Percentiles rank a stretch among this genome's conserved stretches.
phyloP scores from a whole-genome alignment of 2,888 invertebrate genomes.

The Clistopyga incitator region DNA sequence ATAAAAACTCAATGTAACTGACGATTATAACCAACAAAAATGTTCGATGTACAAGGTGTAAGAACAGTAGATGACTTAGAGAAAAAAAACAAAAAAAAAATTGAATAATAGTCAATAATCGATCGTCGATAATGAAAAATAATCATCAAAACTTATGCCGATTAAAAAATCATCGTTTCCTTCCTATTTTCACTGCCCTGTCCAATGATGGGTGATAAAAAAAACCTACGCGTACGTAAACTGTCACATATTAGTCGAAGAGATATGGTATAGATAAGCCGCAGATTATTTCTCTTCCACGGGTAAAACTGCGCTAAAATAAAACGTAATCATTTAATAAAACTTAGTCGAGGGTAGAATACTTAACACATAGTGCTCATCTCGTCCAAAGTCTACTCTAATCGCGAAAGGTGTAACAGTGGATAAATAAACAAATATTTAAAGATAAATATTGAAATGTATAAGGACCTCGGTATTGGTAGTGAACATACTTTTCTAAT shows the following conservation, averaged over 20 bases:
- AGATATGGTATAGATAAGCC: slow-evolving; percentile 8
- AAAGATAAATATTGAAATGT: slow-evolving; percentile 62
- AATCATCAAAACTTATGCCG: slow-evolving; percentile 33
- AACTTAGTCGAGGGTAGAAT: slow-evolving; percentile 40
- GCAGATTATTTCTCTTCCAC: slow-evolving; percentile 1
- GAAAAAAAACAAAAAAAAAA: slow-evolving; percentile 31
- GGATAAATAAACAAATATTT: slow-evolving; percentile 34
- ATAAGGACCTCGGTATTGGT: slow-evolving; percentile 63
- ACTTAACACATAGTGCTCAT: slow-evolving; percentile 60
- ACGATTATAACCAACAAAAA: slow-evolving; percentile 55
- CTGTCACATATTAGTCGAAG: slow-evolving; percentile 49
- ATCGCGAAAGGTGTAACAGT: slow-evolving; percentile 65
- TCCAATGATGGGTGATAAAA: slow-evolving; percentile 46
- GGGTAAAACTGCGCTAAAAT: slow-evolving; percentile 25
- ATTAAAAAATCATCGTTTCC: slow-evolving; percentile 39
- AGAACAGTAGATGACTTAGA: slow-evolving; percentile 38
- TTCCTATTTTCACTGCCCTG: slow-evolving; percentile 56
- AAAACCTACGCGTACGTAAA: slow-evolving; percentile 58
- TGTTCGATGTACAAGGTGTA: slow-evolving; percentile 65
- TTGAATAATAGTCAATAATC: slow-evolving; percentile 49
- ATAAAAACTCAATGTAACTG: slow-evolving; percentile 53
- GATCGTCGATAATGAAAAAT: slow-evolving; percentile 31
- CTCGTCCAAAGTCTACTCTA: slow-evolving; percentile 74
- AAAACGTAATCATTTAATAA: slow-evolving; percentile 38
- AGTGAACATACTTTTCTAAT: slow-evolving; percentile 78